Evolutionary conservation across 35 echinoderm and acorn worm genomes (phyloP).

Genomic region (Ptychodera flava): DNA sequence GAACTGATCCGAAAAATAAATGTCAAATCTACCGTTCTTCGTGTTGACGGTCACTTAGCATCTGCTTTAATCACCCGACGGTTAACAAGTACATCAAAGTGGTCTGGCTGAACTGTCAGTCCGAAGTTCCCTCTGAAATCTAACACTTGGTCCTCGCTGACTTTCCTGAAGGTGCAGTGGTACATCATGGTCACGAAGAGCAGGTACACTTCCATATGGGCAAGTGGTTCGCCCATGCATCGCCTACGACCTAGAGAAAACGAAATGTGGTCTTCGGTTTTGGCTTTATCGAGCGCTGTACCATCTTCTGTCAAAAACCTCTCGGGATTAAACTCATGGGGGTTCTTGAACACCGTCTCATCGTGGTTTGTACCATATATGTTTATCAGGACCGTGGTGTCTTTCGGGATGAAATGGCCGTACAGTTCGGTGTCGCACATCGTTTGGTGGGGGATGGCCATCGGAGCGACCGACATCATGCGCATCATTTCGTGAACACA

Average conservation of each 20-base stretch:
- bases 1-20: too few species aligned
- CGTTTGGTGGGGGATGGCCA: not conserved
- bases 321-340: slow-evolving; percentile 60
- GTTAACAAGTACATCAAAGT: too few species aligned
- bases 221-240: slow-evolving; percentile 76
- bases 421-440: not conserved
- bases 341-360: slow-evolving; percentile 45
- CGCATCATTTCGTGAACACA: not conserved
- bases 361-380: slow-evolving; percentile 75
- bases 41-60: too few species aligned
- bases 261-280: slow-evolving; percentile 49
- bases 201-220: slow-evolving; percentile 61
- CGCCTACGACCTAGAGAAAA: slow-evolving; percentile 72
- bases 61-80: too few species aligned
- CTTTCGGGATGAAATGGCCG: slow-evolving; percentile 60
- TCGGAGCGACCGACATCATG: not conserved
- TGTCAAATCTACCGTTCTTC: too few species aligned
- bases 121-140: slow-evolving; percentile 36
- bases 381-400: slow-evolving; percentile 80
- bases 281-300: slow-evolving; percentile 36
- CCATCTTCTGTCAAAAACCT: slow-evolving; percentile 68
- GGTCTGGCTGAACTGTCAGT: slow-evolving; percentile 66
- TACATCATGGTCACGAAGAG: slow-evolving; percentile 66
- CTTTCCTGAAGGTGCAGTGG: slow-evolving; percentile 42
- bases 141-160: slow-evolving; percentile 27